Conservation (phyloP, 2,888 invertebrate species). For the Lepidonotus clava region DNA sequence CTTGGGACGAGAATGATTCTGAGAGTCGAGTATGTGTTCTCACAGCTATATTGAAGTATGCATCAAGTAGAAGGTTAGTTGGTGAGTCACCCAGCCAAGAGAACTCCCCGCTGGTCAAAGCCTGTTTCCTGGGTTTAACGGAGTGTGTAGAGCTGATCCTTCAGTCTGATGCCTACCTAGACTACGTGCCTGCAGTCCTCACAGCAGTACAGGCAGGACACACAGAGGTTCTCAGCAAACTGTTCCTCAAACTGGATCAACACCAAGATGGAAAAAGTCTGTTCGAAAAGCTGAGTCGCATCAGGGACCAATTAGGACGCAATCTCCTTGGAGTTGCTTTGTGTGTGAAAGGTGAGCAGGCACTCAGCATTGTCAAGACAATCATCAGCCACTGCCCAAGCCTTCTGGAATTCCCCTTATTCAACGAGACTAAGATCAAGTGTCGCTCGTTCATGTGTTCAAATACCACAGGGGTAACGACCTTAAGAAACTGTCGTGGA, state of each 20-base stretch:
- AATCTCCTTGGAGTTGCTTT: neutral
- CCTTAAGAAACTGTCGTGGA: neutral
- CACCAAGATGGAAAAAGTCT: neutral
- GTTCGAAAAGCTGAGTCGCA: neutral
- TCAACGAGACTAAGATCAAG: neutral
- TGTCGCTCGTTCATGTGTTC: neutral
- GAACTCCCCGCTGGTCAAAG: too few species aligned
- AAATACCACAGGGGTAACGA: neutral
- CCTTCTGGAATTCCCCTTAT: neutral
- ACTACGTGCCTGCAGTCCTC: neutral
- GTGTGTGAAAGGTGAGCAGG: neutral
- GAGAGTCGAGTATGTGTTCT: neutral
- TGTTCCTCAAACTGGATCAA: neutral
- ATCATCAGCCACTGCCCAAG: neutral
- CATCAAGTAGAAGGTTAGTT: too few species aligned
- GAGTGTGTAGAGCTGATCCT: too few species aligned
- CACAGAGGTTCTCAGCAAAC: neutral
- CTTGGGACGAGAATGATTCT: neutral
- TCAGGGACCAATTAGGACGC: neutral
- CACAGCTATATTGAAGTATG: neutral
- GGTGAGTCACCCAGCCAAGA: too few species aligned
- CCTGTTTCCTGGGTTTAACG: too few species aligned
- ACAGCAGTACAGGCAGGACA: neutral
- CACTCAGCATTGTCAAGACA: neutral
- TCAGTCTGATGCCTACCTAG: too few species aligned